Percentiles rank a stretch among this genome's conserved stretches.
phyloP scores from a whole-genome alignment of 1,140 invertebrate species.

The Drosophila mauritiana region DNA sequence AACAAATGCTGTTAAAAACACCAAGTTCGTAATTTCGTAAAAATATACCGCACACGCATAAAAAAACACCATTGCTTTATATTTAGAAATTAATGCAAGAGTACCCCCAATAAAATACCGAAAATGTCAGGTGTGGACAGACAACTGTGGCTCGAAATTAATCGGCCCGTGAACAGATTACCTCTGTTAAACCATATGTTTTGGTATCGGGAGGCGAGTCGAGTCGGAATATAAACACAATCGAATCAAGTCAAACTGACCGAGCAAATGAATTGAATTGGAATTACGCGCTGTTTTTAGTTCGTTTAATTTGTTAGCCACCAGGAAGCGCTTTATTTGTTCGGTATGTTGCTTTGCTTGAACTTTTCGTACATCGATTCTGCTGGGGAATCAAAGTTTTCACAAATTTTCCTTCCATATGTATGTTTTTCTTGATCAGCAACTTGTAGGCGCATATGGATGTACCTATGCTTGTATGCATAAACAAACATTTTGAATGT shows the following conservation, averaged over 20 bases:
- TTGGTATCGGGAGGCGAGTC: neutral
- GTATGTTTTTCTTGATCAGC: constrained; percentile 22
- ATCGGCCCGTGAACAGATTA: constrained; percentile 17
- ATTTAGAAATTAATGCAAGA: neutral
- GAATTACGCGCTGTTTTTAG: neutral
- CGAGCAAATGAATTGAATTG: constrained; percentile 14
- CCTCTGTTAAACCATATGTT: constrained; percentile 26
- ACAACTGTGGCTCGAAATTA: constrained; percentile 17
- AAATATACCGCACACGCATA: too few species aligned
- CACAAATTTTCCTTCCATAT: constrained; percentile 26
- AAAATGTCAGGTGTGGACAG: constrained; percentile 4
- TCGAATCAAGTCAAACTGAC: constrained; percentile 2
- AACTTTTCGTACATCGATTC: neutral
- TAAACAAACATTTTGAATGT: constrained; percentile 29
- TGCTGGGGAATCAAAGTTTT: neutral
- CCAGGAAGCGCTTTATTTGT: constrained; percentile 14
- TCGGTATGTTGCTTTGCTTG: constrained; percentile 11
- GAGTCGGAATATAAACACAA: constrained; percentile 30
- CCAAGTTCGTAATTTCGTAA: too few species aligned
- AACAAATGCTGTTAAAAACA: too few species aligned
- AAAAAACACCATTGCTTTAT: neutral
- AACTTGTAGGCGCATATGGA: constrained; percentile 2
- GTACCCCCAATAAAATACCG: neutral
- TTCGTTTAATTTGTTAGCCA: constrained; percentile 11
- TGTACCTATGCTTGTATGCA: constrained; percentile 8